Conservation (phyloP, 2,113 vertebrate species). For the Urocitellus parryii region DNA sequence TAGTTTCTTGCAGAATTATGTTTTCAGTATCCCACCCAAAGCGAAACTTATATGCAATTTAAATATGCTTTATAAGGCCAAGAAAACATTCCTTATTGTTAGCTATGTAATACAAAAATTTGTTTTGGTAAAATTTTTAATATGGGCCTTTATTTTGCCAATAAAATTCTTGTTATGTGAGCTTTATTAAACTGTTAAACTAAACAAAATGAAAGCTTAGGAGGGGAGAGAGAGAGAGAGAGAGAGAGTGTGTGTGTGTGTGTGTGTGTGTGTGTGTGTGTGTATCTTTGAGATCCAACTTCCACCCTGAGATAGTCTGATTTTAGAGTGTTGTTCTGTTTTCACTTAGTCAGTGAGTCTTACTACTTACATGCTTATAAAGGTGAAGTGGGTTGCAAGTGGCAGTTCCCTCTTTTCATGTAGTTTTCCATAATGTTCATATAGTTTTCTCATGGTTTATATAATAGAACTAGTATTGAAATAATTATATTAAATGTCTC, state of each 20-base stretch:
- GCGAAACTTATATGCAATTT: slow-evolving; percentile 82
- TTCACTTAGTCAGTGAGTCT: slow-evolving; percentile 61
- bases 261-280: too few relatives aligned
- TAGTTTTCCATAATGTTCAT: slow-evolving; percentile 73
- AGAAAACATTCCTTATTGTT: slow-evolving; percentile 80
- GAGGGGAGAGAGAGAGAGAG: too few relatives aligned
- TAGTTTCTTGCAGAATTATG: slow-evolving; percentile 78
- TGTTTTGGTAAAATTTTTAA: slow-evolving; percentile 82
- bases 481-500: slow-evolving; percentile 69
- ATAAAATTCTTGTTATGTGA: slow-evolving; percentile 80
- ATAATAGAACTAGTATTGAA: slow-evolving; percentile 70
- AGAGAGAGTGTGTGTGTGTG: neutral
- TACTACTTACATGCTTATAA: slow-evolving; percentile 66
- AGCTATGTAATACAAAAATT: slow-evolving; percentile 76
- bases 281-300: neutral
- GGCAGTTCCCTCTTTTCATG: slow-evolving; percentile 66
- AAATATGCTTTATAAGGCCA: slow-evolving; percentile 79
- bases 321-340: slow-evolving; percentile 69
- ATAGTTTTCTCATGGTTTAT: slow-evolving; percentile 61
- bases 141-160: slow-evolving; percentile 77
- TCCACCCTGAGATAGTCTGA: slow-evolving; percentile 46
- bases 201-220: slow-evolving; percentile 77
- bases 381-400: slow-evolving; percentile 67
- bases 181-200: slow-evolving; percentile 76
- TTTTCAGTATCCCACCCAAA: slow-evolving; percentile 82